phyloP scores from a whole-genome alignment of 2,113 vertebrate genomes.

The Sarotherodon lohbergeri region DNA sequence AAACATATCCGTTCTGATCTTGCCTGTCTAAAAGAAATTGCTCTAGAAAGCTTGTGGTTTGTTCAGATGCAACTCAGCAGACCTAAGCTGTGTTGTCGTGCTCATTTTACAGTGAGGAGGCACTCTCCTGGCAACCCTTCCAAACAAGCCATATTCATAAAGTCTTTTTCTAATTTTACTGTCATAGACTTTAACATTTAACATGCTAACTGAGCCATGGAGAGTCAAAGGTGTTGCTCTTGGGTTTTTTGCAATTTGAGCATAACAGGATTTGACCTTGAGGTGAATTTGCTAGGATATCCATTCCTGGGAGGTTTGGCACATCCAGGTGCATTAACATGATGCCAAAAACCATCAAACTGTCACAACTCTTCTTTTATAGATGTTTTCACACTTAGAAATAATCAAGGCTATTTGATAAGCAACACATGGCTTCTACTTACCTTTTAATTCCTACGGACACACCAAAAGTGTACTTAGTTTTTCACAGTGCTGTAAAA shows the following conservation, averaged over 20 bases:
- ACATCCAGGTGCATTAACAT: not conserved
- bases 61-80: not conserved
- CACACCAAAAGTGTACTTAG: not conserved
- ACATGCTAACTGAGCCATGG: not conserved
- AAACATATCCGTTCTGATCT: not conserved
- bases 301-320: not conserved
- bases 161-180: not conserved
- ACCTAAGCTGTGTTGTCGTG: not conserved
- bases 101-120: not conserved
- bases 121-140: not conserved
- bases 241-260: not conserved
- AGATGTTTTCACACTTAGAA: not conserved
- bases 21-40: not conserved
- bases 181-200: not conserved
- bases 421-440: not conserved
- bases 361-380: not conserved
- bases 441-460: not conserved
- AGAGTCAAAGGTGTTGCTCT: not conserved
- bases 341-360: not conserved
- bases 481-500: not conserved
- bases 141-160: not conserved
- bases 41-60: not conserved
- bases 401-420: not conserved
- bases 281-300: not conserved
- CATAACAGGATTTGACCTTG: not conserved